These are phyloP conservation scores for Gobio occitaniae DNA, from an alignment of 2,797 vertebrate species.

Conservation along the genomic window DNA sequence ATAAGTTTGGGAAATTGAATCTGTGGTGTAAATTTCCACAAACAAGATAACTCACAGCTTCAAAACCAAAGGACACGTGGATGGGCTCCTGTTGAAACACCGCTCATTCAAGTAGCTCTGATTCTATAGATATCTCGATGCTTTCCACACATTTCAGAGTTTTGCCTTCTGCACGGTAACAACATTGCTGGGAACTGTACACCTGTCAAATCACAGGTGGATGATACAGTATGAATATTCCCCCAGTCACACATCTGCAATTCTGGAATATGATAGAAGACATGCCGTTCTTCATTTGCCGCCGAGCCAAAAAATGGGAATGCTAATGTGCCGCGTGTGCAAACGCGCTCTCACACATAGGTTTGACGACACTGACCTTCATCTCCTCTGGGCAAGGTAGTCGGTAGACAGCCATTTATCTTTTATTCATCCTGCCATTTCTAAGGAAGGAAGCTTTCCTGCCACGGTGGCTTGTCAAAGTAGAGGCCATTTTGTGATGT, in stretches of 20 bases:
- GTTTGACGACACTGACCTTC: slow-evolving; percentile 71
- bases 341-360: slow-evolving; percentile 12
- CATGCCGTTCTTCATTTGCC: slow-evolving; percentile 6
- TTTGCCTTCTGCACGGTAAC: not conserved
- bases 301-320: slow-evolving; percentile 18
- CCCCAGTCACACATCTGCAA: slow-evolving; percentile 3
- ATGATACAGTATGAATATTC: slow-evolving; percentile 24
- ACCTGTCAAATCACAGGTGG: slow-evolving; percentile 20
- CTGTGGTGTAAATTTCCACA: not conserved
- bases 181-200: not conserved
- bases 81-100: not conserved
- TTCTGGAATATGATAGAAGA: slow-evolving; percentile 22
- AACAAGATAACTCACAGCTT: not conserved
- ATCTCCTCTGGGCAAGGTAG: slow-evolving; percentile 64
- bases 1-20: not conserved
- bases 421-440: slow-evolving; percentile 81
- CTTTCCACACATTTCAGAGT: not conserved
- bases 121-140: slow-evolving; percentile 4
- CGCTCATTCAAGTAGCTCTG: not conserved
- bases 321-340: slow-evolving; percentile 28
- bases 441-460: slow-evolving; percentile 67
- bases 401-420: slow-evolving; percentile 72
- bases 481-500: slow-evolving; percentile 62
- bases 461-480: slow-evolving; percentile 69
- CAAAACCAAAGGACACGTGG: not conserved